Base-by-base conservation (phyloP, 1,140 invertebrate species). In the Drosophila tsacasi region DNA sequence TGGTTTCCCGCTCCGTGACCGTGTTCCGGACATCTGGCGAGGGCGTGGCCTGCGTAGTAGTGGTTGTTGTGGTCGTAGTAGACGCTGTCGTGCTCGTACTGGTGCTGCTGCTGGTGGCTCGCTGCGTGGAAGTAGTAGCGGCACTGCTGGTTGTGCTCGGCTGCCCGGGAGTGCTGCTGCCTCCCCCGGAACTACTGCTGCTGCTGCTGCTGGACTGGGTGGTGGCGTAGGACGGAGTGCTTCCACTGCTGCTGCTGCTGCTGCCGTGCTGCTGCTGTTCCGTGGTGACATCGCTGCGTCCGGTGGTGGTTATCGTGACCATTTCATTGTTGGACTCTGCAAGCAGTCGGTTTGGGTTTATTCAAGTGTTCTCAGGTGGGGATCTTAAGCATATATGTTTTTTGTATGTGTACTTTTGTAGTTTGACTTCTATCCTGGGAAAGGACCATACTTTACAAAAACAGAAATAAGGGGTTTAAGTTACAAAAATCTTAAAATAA, bases 311-410 rank as follows among this genome's bases (percentile, higher is more conserved):
- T 27, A 79, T 72, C 37, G 85, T 90, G 35, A 81, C 85, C 86
- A 90, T 58, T 62, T 89, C 85, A 42, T 90, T 89, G 69, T 85
- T 89, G 69, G 85, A 71, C 76, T 89, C 85, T 89, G 85, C 55
- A 89, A 89, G 67, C 83, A 86, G 64, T 71, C 39, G 66, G 67
- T 89, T 89, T 42, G 27, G 35, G 55, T 77, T 76, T 71, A 71
- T 68, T 71, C 12, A 79, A 77, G 79, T 83, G 60, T 83, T 59
- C 37, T 30, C n/a, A 32, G 40, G 46, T 73, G 52, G 44, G 44
- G 19, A 21, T 59, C 49, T 74, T 35, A 52, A 25, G 37, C 15
- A 21, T 35, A 42, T 23, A 61, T 40, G 30, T 60, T 30, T n/a
- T 37, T 42, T 61, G 55, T 50, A 35, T 12, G 50, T 57, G 40